Percentiles rank a stretch among this genome's conserved stretches.
Conservation (phyloP, 2,113 vertebrate genomes). For the Balaeniceps rex region DNA sequence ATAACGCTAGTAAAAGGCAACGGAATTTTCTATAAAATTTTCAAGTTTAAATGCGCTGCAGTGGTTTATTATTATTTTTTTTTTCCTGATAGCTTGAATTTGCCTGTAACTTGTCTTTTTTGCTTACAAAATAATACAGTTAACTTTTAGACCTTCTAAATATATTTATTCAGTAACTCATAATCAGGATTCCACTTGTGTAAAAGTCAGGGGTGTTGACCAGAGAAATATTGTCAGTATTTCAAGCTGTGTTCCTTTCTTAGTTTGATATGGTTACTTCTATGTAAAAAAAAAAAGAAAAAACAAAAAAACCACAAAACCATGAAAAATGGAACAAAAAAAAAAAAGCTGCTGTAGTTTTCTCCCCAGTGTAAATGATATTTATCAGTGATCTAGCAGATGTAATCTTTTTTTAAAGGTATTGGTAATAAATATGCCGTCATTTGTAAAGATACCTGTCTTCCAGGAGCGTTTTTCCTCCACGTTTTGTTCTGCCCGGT, state of each 20-base stretch:
- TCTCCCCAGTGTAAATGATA: conserved; percentile 75
- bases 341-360: conserved; percentile 68
- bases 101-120: conserved; percentile 67
- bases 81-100: conserved; percentile 59
- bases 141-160: conserved; percentile 66
- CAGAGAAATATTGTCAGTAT: conserved; percentile 75
- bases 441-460: conserved; percentile 79
- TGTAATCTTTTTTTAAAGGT: conserved; percentile 83
- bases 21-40: conserved; percentile 64
- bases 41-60: conserved; percentile 52
- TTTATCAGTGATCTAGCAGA: conserved; percentile 75
- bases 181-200: conserved; percentile 74
- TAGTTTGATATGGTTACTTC: conserved; percentile 76
- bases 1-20: conserved; percentile 44
- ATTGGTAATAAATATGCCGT: conserved; percentile 85
- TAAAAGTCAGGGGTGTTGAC: conserved; percentile 71
- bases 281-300: conserved; percentile 62
- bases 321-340: conserved; percentile 47
- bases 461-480: conserved; percentile 64
- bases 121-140: conserved; percentile 63
- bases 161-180: conserved; percentile 70
- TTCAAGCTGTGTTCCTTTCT: conserved; percentile 76
- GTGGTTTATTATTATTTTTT: conserved; percentile 7
- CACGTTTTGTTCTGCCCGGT: background rate
- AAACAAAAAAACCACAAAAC: conserved; percentile 57